Percentiles rank a stretch among this genome's conserved stretches.
Conservation (phyloP, 1,140 invertebrate species). For the Berghia stephanieae region DNA sequence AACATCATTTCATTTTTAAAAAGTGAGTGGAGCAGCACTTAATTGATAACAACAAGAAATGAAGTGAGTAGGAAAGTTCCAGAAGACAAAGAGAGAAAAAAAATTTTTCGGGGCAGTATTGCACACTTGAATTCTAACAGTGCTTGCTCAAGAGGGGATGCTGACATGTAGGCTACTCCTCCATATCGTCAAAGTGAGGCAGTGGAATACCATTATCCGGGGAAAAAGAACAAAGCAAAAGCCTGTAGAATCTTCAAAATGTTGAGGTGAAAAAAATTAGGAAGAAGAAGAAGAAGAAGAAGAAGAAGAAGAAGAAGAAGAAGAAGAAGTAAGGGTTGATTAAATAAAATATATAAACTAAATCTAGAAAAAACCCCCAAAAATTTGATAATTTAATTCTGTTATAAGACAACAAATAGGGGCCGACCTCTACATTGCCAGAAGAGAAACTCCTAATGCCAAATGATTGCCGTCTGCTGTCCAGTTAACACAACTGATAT, state of each 20-base stretch:
- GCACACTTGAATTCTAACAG: no score
- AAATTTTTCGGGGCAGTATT: no score
- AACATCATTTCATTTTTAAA: no score
- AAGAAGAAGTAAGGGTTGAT: neutral
- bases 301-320: no score
- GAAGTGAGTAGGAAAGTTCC: no score
- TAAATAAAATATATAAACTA: neutral
- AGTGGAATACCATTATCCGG: no score
- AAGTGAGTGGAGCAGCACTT: no score
- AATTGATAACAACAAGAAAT: no score
- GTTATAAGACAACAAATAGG: slow-evolving; percentile 13
- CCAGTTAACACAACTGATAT: slow-evolving; percentile 90
- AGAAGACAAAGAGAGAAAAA: no score
- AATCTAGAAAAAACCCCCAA: neutral
- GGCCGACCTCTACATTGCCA: slow-evolving; percentile 71
- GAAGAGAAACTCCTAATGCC: slow-evolving; percentile 87
- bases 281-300: neutral
- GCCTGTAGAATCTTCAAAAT: neutral
- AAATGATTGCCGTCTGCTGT: slow-evolving; percentile 89
- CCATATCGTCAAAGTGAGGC: no score
- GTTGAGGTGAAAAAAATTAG: neutral
- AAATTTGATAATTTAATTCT: neutral
- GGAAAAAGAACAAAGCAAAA: neutral
- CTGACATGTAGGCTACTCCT: no score
- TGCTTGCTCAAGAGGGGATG: no score